Conservation (phyloP, 2,797 vertebrate species). For the Staurois parvus region DNA sequence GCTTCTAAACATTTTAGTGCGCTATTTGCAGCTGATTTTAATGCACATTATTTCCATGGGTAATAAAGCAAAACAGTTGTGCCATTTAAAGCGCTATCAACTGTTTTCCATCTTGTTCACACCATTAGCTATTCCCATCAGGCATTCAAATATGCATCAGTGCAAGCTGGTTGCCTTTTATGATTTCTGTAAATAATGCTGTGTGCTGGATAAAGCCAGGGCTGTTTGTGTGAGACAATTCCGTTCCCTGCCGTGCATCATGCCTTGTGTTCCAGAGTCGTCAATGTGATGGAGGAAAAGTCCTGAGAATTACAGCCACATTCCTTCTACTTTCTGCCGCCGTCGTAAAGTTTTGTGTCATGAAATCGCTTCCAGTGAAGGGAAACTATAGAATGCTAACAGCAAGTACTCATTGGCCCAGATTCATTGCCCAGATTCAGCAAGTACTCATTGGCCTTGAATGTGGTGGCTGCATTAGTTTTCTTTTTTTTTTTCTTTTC, state of each 20-base stretch:
- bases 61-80: constrained; percentile 46
- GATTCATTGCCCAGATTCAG: too few species aligned
- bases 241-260: not conserved
- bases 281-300: not conserved
- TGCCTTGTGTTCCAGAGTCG: not conserved
- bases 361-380: too few species aligned
- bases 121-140: constrained; percentile 56
- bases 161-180: constrained; percentile 70
- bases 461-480: too few species aligned
- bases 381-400: too few species aligned
- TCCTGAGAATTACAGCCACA: not conserved
- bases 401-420: too few species aligned
- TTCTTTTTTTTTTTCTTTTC: too few species aligned
- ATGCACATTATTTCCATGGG: constrained; percentile 35
- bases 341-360: too few species aligned
- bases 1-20: constrained; percentile 51
- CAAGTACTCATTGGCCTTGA: too few species aligned
- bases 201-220: constrained; percentile 42
- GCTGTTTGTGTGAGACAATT: not conserved
- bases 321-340: not conserved
- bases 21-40: constrained; percentile 49
- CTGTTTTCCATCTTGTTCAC: constrained; percentile 65
- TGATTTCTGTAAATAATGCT: constrained; percentile 66
- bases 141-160: constrained; percentile 64
- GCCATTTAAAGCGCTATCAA: constrained; percentile 62